Conservation (phyloP, 2,113 vertebrate genomes). For the Pollachius pollachius region DNA sequence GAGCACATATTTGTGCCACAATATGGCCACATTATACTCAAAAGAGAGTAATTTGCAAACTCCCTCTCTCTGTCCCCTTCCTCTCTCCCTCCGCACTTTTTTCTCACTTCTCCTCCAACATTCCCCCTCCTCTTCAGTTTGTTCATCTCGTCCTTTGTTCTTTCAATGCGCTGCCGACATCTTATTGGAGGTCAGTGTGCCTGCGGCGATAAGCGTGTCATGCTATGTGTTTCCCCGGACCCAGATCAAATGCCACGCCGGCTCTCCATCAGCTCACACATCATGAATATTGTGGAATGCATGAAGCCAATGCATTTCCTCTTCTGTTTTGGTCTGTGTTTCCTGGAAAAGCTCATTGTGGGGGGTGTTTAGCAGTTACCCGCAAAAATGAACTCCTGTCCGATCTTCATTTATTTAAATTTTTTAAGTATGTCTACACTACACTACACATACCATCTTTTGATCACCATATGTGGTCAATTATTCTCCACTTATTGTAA, state of each 20-base stretch:
- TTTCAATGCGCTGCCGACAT: constrained; percentile 52
- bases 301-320: constrained; percentile 46
- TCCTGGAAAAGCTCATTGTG: neutral
- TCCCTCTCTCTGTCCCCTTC: constrained; percentile 25
- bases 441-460: too few relatives aligned
- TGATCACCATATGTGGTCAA: too few relatives aligned
- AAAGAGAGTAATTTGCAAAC: constrained; percentile 42
- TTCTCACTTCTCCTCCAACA: constrained; percentile 24
- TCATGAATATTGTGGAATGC: constrained; percentile 50
- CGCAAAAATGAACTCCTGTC: too few relatives aligned
- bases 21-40: constrained; percentile 68
- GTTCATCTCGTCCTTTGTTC: constrained; percentile 57
- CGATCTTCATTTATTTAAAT: too few relatives aligned
- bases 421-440: too few relatives aligned
- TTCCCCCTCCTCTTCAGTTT: too few relatives aligned
- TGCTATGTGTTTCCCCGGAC: constrained; percentile 51
- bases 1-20: constrained; percentile 66
- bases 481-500: too few relatives aligned
- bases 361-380: too few relatives aligned
- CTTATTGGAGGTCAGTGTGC: constrained; percentile 68
- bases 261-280: constrained; percentile 58
- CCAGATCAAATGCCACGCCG: constrained; percentile 64
- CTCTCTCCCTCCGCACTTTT: constrained; percentile 26
- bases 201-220: constrained; percentile 60
- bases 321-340: constrained; percentile 52